A percentile compares a stretch with the other conserved stretches of the same genome.
These are phyloP conservation scores for Amazonetta brasiliensis DNA, from an alignment of 2,797 vertebrate genomes.

Conservation along the genomic window DNA sequence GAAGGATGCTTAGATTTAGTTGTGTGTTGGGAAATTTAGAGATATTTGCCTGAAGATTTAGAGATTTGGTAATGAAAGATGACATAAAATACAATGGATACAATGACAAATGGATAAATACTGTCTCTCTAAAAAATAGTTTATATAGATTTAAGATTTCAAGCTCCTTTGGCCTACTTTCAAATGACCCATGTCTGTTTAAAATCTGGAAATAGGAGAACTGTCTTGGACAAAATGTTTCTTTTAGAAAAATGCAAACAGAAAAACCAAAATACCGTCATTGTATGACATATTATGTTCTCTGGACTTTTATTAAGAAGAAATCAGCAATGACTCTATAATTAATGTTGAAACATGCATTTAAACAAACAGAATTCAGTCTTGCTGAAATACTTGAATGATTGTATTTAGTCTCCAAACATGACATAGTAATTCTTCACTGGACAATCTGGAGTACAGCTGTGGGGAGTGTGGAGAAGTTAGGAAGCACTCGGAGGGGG, in stretches of 20 bases:
- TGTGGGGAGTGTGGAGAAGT: not conserved
- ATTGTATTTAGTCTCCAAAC: not conserved
- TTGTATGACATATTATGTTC: not conserved
- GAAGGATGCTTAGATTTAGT: not conserved
- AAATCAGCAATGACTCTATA: not conserved
- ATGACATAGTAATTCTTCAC: not conserved
- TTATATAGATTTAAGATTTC: not conserved
- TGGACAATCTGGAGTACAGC: slow-evolving; percentile 28
- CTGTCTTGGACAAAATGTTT: not conserved
- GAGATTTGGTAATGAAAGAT: not conserved
- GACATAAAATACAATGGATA: not conserved
- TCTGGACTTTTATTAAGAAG: not conserved
- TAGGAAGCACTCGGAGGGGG: not conserved
- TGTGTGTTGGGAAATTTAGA: not conserved
- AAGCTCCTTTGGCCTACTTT: not conserved
- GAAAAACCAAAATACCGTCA: not conserved
- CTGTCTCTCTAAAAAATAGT: not conserved
- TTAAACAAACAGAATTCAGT: slow-evolving; percentile 20
- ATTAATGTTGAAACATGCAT: slow-evolving; percentile 7
- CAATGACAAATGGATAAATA: not conserved
- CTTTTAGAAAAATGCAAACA: not conserved
- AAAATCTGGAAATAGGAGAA: not conserved
- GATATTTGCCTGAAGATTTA: not conserved
- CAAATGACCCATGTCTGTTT: not conserved
- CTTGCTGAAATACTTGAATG: not conserved